Evolutionary conservation across 2,113 vertebrate species (phyloP).

Genomic region (Microtus montanus): DNA sequence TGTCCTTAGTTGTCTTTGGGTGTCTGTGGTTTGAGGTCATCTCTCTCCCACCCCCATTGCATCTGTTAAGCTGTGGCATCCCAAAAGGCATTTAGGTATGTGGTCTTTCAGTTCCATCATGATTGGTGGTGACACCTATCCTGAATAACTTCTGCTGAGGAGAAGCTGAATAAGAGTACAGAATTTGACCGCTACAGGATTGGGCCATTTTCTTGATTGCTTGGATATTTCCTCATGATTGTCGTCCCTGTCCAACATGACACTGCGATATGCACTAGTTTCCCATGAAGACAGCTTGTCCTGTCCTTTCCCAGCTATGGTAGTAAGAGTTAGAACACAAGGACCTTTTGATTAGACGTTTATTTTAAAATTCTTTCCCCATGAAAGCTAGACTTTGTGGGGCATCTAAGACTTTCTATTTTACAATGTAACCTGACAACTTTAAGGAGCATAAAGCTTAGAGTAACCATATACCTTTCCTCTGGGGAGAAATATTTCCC

Average conservation of each 20-base stretch:
- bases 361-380: background rate
- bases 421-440: background rate
- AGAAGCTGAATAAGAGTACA: background rate
- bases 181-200: background rate
- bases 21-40: background rate
- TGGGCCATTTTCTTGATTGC: background rate
- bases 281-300: background rate
- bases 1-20: background rate
- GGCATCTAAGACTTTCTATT: background rate
- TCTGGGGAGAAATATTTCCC: background rate
- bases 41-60: background rate
- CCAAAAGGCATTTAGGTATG: background rate
- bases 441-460: background rate
- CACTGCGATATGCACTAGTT: background rate
- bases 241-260: fast-evolving
- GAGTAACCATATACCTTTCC: background rate
- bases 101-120: background rate
- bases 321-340: slow-evolving; percentile 9
- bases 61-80: background rate
- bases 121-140: background rate
- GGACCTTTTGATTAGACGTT: slow-evolving; percentile 20
- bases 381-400: background rate
- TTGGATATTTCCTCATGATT: background rate
- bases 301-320: background rate
- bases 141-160: background rate